phyloP scores from a whole-genome alignment of 2,888 invertebrate genomes.

The Cheilosia urbana region DNA sequence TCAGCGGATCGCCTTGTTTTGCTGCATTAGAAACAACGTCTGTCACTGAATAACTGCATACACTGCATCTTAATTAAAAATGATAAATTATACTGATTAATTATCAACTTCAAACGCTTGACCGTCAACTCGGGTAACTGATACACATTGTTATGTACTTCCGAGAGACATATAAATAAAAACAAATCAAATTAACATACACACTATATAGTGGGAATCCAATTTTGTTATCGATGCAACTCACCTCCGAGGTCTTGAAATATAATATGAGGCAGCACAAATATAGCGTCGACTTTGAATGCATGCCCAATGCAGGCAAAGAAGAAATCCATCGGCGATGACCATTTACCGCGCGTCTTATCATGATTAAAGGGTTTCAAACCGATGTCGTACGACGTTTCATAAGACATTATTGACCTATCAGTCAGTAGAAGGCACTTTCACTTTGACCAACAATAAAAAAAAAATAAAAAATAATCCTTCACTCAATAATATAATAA shows the following conservation, averaged over 20 bases:
- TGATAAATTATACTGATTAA: neutral
- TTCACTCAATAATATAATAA: neutral
- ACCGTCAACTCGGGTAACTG: neutral
- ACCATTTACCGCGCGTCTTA: conserved; percentile 87
- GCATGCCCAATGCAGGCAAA: conserved; percentile 92
- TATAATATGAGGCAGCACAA: conserved; percentile 86
- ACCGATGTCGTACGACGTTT: conserved; percentile 80
- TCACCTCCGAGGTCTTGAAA: conserved; percentile 79
- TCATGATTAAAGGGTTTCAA: conserved; percentile 81
- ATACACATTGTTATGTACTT: neutral
- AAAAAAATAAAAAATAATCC: too few species aligned
- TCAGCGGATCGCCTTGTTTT: neutral
- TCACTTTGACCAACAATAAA: neutral
- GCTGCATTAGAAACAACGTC: neutral
- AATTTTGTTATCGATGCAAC: conserved; percentile 58
- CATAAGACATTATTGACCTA: conserved; percentile 32
- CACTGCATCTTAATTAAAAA: conserved; percentile 1
- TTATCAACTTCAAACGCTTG: neutral
- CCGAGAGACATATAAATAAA: neutral
- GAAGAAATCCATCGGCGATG: conserved; percentile 89
- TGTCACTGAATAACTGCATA: neutral
- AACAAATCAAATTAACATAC: neutral
- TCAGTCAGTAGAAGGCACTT: neutral
- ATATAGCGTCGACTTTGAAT: conserved; percentile 92
- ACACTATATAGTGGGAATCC: neutral